Conservation (phyloP, 2,888 invertebrate genomes). For the Sacculina carcini region DNA sequence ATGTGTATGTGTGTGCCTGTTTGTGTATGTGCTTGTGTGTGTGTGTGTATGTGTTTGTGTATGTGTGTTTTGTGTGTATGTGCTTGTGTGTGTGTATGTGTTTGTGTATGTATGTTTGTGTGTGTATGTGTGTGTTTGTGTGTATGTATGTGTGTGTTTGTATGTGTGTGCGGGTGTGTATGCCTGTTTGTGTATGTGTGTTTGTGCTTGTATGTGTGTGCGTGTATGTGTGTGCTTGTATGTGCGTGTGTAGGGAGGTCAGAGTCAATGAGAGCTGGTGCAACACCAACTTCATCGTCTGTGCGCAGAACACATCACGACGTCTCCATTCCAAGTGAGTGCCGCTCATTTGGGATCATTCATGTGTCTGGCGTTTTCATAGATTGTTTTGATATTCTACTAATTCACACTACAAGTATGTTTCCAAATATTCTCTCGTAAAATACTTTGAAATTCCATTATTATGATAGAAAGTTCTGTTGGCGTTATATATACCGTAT, state of each 20-base stretch:
- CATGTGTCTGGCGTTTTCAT: no score
- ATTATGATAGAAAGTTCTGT: no score
- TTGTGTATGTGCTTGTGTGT: neutral
- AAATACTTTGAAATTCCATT: no score
- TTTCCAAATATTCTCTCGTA: no score
- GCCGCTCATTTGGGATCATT: no score
- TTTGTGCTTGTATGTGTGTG: neutral
- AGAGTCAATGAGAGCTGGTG: no score
- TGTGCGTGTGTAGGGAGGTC: neutral
- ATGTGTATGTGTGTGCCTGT: neutral
- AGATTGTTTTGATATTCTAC: no score
- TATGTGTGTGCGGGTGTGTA: constrained; percentile 14
- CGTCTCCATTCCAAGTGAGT: no score
- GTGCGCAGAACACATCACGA: no score
- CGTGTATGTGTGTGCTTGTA: constrained; percentile 15
- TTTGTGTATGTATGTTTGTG: neutral
- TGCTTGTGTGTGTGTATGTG: neutral
- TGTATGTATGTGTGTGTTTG: neutral
- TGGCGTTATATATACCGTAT: no score
- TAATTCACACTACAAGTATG: no score
- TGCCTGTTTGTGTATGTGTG: neutral
- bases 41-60: neutral
- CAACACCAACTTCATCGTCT: no score
- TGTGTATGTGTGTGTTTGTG: neutral
- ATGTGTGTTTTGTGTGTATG: neutral